Evolutionary conservation across 2,113 vertebrate genomes (phyloP).

Genomic region (Psilopsiagon aymara): DNA sequence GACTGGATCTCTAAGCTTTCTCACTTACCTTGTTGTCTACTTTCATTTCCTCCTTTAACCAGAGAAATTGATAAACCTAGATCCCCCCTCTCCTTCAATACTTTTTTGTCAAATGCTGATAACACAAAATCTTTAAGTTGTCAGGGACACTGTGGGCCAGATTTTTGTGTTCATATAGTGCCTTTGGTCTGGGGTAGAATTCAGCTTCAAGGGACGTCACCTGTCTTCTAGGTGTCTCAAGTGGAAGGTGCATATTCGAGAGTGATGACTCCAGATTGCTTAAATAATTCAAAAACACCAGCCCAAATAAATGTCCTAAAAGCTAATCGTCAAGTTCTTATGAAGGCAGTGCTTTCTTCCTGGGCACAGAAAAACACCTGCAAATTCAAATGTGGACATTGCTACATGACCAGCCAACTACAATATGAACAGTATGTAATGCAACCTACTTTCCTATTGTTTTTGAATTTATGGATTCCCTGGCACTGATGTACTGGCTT

Average conservation of each 20-base stretch:
- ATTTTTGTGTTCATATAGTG: not conserved
- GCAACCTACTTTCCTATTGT: not conserved
- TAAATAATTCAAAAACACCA: not conserved
- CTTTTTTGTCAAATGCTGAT: not conserved
- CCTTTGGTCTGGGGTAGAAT: not conserved
- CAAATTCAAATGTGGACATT: not conserved
- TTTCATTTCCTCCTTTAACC: not conserved
- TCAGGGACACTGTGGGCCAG: not conserved
- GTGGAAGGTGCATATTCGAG: not conserved
- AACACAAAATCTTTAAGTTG: not conserved
- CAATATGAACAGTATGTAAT: not conserved
- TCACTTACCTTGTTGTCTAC: not conserved
- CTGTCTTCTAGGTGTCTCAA: not conserved
- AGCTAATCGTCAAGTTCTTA: not conserved
- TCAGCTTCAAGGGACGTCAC: not conserved
- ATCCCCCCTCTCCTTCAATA: not conserved
- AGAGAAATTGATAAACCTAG: not conserved
- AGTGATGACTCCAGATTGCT: not conserved
- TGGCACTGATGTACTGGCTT: not conserved
- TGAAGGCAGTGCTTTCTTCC: not conserved
- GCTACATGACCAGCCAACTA: too few relatives aligned
- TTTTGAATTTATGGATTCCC: not conserved
- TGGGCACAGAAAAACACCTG: not conserved
- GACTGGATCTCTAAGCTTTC: not conserved
- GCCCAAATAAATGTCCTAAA: not conserved